Evolutionary conservation across 2,797 vertebrate genomes (phyloP).

Genomic region (Rallus crepitans): DNA sequence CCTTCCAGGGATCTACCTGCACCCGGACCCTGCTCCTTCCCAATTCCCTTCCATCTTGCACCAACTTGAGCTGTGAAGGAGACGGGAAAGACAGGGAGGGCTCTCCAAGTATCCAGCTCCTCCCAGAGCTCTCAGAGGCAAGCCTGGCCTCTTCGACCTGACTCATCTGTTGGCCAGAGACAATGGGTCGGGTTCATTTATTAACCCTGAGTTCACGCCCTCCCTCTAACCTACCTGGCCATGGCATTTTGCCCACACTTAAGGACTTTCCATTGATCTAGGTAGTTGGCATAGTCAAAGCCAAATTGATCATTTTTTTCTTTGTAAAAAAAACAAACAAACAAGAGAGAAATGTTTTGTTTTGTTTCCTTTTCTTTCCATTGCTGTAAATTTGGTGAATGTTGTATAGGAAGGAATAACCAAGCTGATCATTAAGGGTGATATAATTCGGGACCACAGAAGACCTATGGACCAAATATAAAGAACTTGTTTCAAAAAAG

Average conservation of each 20-base stretch:
- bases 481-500: background rate
- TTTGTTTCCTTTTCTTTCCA: constrained; percentile 6
- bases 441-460: constrained; percentile 2
- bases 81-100: background rate
- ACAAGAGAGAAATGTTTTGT: background rate
- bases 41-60: background rate
- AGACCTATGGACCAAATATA: constrained; percentile 55
- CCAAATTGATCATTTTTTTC: constrained; percentile 14
- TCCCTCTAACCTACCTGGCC: background rate
- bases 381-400: constrained; percentile 60
- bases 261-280: constrained; percentile 39
- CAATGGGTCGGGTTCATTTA: background rate
- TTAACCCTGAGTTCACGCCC: background rate
- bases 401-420: constrained; percentile 56
- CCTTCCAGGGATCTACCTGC: constrained; percentile 41
- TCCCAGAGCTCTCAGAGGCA: background rate
- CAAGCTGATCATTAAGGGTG: constrained; percentile 23
- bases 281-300: constrained; percentile 40
- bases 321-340: background rate
- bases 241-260: background rate
- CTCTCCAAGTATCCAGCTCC: background rate
- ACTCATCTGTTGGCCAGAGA: constrained; percentile 24
- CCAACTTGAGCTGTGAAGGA: background rate
- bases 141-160: background rate
- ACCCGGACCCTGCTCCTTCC: constrained; percentile 28